phyloP scores from a whole-genome alignment of 2,797 vertebrate species.

The Emys orbicularis region DNA sequence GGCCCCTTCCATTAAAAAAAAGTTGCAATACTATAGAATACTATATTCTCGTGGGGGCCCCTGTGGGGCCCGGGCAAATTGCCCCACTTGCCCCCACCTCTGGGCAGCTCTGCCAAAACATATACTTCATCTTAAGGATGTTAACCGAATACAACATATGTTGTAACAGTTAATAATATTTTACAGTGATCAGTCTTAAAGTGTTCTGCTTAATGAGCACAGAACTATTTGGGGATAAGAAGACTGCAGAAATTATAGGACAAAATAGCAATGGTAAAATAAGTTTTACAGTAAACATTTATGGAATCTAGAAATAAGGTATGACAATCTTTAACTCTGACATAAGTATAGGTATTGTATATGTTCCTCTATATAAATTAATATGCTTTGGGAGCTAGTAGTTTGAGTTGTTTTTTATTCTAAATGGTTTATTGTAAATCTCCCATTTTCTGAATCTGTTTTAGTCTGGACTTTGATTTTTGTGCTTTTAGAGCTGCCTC shows the following conservation, averaged over 20 bases:
- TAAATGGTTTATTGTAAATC: slow-evolving; percentile 35
- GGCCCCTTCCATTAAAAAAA: too few species aligned
- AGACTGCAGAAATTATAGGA: neutral
- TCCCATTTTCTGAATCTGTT: slow-evolving; percentile 58
- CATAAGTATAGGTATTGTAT: neutral
- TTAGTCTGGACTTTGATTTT: slow-evolving; percentile 59
- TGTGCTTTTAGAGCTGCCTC: slow-evolving; percentile 47
- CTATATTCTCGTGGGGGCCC: too few species aligned
- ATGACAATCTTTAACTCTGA: neutral
- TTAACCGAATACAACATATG: neutral
- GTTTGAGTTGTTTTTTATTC: slow-evolving; percentile 2
- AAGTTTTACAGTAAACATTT: neutral
- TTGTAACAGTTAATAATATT: neutral
- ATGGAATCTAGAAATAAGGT: neutral
- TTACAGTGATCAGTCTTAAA: neutral
- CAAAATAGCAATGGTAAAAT: neutral
- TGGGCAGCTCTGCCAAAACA: too few species aligned
- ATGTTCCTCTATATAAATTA: neutral
- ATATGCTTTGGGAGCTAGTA: neutral
- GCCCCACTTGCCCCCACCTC: too few species aligned
- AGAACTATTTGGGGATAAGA: neutral
- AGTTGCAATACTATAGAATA: too few species aligned
- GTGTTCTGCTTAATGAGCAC: neutral
- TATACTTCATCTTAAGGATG: neutral
- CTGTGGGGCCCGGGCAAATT: too few species aligned